Evolutionary conservation across 1,140 invertebrate genomes (phyloP).

Genomic region (Lamellibrachia luymesi): DNA sequence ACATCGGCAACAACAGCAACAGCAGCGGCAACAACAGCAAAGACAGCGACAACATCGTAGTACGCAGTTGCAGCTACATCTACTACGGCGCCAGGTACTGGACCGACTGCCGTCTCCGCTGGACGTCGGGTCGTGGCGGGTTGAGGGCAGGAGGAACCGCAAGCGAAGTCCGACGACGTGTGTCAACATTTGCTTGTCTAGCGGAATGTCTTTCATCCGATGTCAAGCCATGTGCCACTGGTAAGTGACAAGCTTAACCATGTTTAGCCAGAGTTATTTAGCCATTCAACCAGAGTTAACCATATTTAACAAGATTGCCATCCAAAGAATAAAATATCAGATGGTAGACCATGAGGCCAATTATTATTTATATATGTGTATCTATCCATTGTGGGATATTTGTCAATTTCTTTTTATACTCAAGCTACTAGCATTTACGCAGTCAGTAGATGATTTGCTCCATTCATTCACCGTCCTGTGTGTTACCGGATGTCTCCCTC

Average conservation of each 20-base stretch:
- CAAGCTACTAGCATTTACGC: too few relatives aligned
- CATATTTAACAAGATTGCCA: too few relatives aligned
- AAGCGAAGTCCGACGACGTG: slow-evolving; percentile 15
- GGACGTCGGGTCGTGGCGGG: background rate
- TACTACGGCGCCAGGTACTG: background rate
- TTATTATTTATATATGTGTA: too few relatives aligned
- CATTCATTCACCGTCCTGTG: too few relatives aligned
- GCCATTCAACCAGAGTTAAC: too few relatives aligned
- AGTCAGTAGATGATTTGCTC: too few relatives aligned
- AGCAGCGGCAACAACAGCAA: background rate
- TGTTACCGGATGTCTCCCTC: too few relatives aligned
- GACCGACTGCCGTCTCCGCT: background rate
- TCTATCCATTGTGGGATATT: too few relatives aligned
- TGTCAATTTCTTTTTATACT: too few relatives aligned
- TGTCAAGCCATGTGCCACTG: slow-evolving; percentile 22
- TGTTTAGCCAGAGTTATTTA: too few relatives aligned
- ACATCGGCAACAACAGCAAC: background rate
- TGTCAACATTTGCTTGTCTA: slow-evolving; percentile 18
- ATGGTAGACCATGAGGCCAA: too few relatives aligned
- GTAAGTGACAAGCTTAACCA: background rate
- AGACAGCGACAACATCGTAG: background rate
- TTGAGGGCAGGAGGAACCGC: background rate
- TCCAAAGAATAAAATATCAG: too few relatives aligned
- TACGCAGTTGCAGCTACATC: background rate
- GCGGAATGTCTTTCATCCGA: slow-evolving; percentile 14